A percentile compares a stretch with the other conserved stretches of the same genome.
These are phyloP conservation scores for Drosophila kurseongensis DNA, from an alignment of 1,140 invertebrate genomes.

Conservation along the genomic window DNA sequence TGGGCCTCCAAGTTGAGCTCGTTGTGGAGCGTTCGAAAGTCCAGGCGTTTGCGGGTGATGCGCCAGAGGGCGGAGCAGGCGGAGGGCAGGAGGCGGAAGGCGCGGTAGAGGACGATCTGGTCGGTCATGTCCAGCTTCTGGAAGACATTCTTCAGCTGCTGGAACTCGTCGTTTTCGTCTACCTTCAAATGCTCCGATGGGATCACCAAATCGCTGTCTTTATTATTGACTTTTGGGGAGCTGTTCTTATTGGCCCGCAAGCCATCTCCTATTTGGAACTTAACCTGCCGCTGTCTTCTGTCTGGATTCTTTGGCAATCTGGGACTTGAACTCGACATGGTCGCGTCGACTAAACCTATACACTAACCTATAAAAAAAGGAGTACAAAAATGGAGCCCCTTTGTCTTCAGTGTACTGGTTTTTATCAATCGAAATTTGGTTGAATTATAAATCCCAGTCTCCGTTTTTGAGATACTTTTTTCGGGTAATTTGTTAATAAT, in stretches of 20 bases:
- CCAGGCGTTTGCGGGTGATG: background rate
- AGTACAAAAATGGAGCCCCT: background rate
- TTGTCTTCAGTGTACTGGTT: constrained; percentile 1
- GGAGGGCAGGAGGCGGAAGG: background rate
- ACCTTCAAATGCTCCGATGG: too few species aligned
- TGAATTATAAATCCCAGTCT: background rate
- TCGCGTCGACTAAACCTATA: background rate
- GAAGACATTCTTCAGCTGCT: background rate
- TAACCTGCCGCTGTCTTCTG: background rate
- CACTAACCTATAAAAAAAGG: constrained; percentile 5
- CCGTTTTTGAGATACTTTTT: background rate
- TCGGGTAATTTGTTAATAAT: too few species aligned
- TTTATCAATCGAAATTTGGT: background rate
- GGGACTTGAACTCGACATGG: background rate
- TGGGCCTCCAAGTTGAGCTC: background rate
- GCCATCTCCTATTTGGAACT: background rate
- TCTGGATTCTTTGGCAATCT: background rate
- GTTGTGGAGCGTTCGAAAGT: background rate
- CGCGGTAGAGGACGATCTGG: constrained; percentile 3
- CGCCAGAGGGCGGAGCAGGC: constrained; percentile 5
- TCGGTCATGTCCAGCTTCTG: background rate
- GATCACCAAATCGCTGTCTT: too few species aligned
- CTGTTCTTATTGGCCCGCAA: too few species aligned
- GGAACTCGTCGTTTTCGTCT: background rate
- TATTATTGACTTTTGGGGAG: background rate